Conservation (phyloP, 2,113 vertebrate genomes). For the Coregonus clupeaformis region DNA sequence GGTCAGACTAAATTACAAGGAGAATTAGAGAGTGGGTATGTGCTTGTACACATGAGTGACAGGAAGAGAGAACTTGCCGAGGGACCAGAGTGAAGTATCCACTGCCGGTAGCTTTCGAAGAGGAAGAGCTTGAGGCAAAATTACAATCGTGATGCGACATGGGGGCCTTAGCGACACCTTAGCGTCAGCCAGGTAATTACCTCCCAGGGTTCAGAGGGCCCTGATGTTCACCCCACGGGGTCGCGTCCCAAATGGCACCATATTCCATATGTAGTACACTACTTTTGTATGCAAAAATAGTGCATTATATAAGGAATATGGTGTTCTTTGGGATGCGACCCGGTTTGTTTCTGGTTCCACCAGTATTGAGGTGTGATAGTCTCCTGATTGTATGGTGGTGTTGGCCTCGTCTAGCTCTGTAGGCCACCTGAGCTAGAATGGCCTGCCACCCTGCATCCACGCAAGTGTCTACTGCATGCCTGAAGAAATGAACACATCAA, state of each 20-base stretch:
- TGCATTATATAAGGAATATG: too few species aligned
- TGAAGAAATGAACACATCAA: background rate
- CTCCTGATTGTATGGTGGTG: background rate
- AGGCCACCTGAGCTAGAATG: conserved; percentile 4
- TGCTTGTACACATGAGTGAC: background rate
- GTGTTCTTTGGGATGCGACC: too few species aligned
- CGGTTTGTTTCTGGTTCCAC: background rate
- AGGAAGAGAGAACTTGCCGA: background rate
- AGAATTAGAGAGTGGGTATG: background rate
- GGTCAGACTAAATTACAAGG: background rate
- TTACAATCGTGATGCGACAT: conserved; percentile 2
- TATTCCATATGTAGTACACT: too few species aligned
- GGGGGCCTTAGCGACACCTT: background rate
- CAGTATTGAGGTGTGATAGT: conserved; percentile 5
- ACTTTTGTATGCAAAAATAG: too few species aligned
- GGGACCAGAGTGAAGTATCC: background rate
- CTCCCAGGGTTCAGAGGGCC: conserved; percentile 9
- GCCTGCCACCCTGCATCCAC: conserved; percentile 5
- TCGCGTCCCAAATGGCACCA: too few species aligned
- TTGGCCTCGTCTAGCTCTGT: background rate
- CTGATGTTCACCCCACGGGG: background rate
- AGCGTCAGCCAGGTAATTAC: conserved; percentile 2
- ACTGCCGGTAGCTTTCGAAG: background rate
- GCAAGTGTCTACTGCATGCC: background rate
- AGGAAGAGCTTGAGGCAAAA: background rate